Evolutionary conservation across 1,140 invertebrate species (phyloP).

Genomic region (Charaxes varanes): DNA sequence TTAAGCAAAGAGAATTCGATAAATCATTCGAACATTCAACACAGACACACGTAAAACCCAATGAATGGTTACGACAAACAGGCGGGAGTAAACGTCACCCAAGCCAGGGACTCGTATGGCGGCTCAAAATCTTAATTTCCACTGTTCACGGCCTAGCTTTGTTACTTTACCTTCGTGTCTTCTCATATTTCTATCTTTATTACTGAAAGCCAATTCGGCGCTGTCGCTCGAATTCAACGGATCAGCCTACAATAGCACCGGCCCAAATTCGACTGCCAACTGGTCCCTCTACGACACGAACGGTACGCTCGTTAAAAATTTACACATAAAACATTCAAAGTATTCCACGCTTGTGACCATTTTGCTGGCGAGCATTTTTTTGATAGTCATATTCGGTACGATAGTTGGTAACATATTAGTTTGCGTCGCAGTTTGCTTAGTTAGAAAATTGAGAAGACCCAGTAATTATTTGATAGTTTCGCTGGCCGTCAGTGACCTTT

Average conservation of each 20-base stretch:
- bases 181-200: slow-evolving; percentile 60
- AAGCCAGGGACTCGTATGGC: slow-evolving; percentile 65
- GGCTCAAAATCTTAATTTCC: slow-evolving; percentile 59
- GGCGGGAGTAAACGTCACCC: slow-evolving; percentile 52
- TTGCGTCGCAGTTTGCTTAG: slow-evolving; percentile 90
- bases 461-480: slow-evolving; percentile 94
- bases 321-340: slow-evolving; percentile 59
- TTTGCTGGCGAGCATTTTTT: slow-evolving; percentile 81
- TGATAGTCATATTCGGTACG: slow-evolving; percentile 86
- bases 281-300: slow-evolving; percentile 55
- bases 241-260: slow-evolving; percentile 36
- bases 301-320: slow-evolving; percentile 31
- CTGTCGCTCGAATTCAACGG: slow-evolving; percentile 43
- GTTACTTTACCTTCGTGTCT: slow-evolving; percentile 71
- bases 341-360: slow-evolving; percentile 75
- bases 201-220: slow-evolving; percentile 36
- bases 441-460: slow-evolving; percentile 87
- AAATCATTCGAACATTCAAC: slow-evolving; percentile 6
- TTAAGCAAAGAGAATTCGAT: slow-evolving; percentile 13
- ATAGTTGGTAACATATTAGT: slow-evolving; percentile 93
- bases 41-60: slow-evolving; percentile 33
- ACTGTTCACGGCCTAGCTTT: slow-evolving; percentile 67
- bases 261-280: slow-evolving; percentile 44
- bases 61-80: slow-evolving; percentile 60
- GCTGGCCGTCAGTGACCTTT: slow-evolving; percentile 91